Evolutionary conservation across 2,888 invertebrate genomes (phyloP).

Genomic region (Agrotis puta): DNA sequence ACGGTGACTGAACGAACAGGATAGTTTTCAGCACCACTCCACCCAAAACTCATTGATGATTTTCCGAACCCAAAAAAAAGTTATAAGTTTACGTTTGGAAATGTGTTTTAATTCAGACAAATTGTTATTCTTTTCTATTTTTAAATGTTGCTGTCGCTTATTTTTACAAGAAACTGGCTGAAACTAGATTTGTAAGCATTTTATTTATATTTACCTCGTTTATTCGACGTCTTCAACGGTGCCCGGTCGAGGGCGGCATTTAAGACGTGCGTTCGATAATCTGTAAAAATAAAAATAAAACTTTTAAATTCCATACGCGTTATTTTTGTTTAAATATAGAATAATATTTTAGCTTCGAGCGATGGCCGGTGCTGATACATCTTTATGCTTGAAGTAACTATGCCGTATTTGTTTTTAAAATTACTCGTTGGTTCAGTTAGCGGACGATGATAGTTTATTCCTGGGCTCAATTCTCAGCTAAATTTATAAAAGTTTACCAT

Average conservation of each 20-base stretch:
- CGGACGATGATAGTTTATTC: not conserved
- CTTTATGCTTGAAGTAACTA: not conserved
- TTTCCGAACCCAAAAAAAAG: too few relatives aligned
- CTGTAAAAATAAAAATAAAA: constrained; percentile 75
- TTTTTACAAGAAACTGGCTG: not conserved
- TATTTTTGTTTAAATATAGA: constrained; percentile 49
- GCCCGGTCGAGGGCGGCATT: constrained; percentile 76
- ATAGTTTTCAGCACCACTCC: too few relatives aligned
- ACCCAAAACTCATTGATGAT: too few relatives aligned
- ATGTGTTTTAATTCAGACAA: too few relatives aligned
- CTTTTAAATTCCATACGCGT: constrained; percentile 28
- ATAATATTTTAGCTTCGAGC: constrained; percentile 23
- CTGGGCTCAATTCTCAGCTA: too few relatives aligned
- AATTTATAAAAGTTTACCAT: too few relatives aligned
- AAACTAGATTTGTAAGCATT: not conserved
- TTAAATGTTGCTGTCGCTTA: too few relatives aligned
- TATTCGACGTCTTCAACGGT: constrained; percentile 72
- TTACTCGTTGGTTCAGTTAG: not conserved
- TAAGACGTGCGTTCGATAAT: constrained; percentile 77
- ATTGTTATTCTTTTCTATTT: too few relatives aligned
- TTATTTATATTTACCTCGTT: constrained; percentile 73
- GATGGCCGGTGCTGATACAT: constrained; percentile 19
- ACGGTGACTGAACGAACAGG: too few relatives aligned
- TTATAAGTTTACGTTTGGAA: too few relatives aligned
- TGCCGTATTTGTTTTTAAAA: not conserved